phyloP scores from a whole-genome alignment of 2,797 vertebrate genomes.

The Percopsis omiscomaycus region DNA sequence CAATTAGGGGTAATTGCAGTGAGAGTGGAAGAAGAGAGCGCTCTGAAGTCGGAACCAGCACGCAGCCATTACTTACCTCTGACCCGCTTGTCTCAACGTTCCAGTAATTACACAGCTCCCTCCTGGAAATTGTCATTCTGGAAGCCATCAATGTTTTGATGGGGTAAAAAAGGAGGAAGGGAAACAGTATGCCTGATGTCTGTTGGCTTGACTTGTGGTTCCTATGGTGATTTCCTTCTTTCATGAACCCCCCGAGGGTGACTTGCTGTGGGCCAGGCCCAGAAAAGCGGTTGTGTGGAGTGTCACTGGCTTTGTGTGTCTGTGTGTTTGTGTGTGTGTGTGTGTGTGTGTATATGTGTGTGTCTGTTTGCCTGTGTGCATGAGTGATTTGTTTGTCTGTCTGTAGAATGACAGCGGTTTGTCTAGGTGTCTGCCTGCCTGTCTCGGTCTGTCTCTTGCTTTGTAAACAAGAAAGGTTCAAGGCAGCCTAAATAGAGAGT shows the following conservation, averaged over 20 bases:
- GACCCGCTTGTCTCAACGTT: slow-evolving; percentile 68
- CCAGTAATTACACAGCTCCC: slow-evolving; percentile 76
- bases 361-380: background rate
- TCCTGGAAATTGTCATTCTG: slow-evolving; percentile 77
- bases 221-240: slow-evolving; percentile 26
- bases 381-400: background rate
- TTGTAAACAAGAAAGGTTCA: slow-evolving; percentile 46
- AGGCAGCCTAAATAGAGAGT: background rate
- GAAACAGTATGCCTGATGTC: slow-evolving; percentile 66
- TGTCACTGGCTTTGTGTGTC: background rate
- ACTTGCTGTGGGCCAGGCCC: background rate
- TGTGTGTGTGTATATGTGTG: background rate
- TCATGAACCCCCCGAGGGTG: background rate
- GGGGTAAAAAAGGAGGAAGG: slow-evolving; percentile 55
- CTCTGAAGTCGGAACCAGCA: slow-evolving; percentile 61
- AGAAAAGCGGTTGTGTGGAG: background rate
- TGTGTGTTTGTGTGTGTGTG: background rate
- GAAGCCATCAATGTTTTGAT: slow-evolving; percentile 68
- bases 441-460: slow-evolving; percentile 6
- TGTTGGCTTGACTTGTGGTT: slow-evolving; percentile 62
- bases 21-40: slow-evolving; percentile 67
- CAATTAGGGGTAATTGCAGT: slow-evolving; percentile 76
- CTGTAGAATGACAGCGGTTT: background rate
- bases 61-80: slow-evolving; percentile 64
- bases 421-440: slow-evolving; percentile 3